Base-by-base conservation (phyloP, 1,140 invertebrate species). In the Ectropis grisescens region DNA sequence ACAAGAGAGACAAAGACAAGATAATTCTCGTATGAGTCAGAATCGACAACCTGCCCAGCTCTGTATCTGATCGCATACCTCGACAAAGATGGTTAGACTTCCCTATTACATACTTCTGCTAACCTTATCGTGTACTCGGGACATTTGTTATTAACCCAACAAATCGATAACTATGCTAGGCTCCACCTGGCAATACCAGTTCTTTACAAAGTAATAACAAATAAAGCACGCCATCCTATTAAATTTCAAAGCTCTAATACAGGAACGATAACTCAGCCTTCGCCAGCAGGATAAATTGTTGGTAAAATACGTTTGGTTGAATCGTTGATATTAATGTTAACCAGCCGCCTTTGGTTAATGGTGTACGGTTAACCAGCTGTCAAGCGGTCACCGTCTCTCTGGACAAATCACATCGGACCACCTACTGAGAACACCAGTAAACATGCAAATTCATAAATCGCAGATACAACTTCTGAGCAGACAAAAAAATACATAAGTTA, bases 371-470 rank as follows among this genome's bases (percentile, higher is more conserved):
- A 67, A 65, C 51, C 55, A 53, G 35, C 62, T 69, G 67, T 68
- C 68, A 65, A 50, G 50, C 48, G 56, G 47, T 60, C 41, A 66
- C 58, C 60, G 66, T 70, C 65, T 53, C 39, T 38, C 51, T 33
- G 54, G 45, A 70, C 64, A 71, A 71, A 71, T 74, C 55, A 58
- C 57, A 16, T 16, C 28, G 42, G 71, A 62, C 71, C 71, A 69
- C 71, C 71, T 48, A 64, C 66, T 15, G 64, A 33, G 67, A 51
- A 37, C 31, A 48, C 47, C 61, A 58, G 61, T 74, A 74, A 69
- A 71, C 55, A 69, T 71, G 58, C 51, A 58, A 66, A 74, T 69
- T 48, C 60, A 70, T 67, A 67, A 67, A 43, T 69, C 46, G 56
- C 48, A 43, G 45, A 51, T 47, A 60, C 54, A 9, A 22, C 4